phyloP scores from a whole-genome alignment of 2,888 invertebrate species.

The Chrysina gloriosa region DNA sequence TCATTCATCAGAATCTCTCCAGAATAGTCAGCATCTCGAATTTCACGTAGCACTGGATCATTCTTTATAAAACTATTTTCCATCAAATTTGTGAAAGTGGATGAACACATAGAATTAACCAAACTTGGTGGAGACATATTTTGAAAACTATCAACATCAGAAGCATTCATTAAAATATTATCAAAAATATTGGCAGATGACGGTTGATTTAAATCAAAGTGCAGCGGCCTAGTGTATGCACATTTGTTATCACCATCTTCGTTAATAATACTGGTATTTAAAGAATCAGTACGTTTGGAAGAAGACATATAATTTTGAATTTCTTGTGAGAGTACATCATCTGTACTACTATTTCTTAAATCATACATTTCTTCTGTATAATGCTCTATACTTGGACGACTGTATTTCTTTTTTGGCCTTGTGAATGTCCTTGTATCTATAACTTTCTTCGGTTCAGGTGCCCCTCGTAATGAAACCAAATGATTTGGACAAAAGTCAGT shows the following conservation, averaged over 20 bases:
- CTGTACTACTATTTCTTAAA: constrained; percentile 16
- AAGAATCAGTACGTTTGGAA: constrained; percentile 27
- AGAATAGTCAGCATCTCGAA: constrained; percentile 61
- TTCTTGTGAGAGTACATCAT: constrained; percentile 42
- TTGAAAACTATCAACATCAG: constrained; percentile 67
- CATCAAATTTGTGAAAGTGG: constrained; percentile 64
- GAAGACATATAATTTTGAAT: constrained; percentile 46
- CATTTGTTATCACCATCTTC: constrained; percentile 21
- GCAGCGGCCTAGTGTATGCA: constrained; percentile 52
- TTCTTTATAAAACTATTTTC: constrained; percentile 63
- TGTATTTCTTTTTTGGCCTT: constrained; percentile 72
- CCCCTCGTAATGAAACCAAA: constrained; percentile 40
- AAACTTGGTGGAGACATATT: constrained; percentile 71
- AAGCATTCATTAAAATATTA: constrained; percentile 58
- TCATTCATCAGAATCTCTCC: constrained; percentile 57
- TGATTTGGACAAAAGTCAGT: constrained; percentile 39
- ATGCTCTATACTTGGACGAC: constrained; percentile 72
- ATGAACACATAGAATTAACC: constrained; percentile 68
- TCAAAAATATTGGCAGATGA: constrained; percentile 60
- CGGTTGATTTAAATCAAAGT: constrained; percentile 61
- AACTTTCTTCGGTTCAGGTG: constrained; percentile 61
- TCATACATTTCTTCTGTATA: constrained; percentile 52
- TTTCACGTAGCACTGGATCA: constrained; percentile 62
- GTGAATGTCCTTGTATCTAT: constrained; percentile 79
- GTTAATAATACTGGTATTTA: constrained; percentile 41